Evolutionary conservation across 1,140 invertebrate genomes (phyloP), one percentile per base, ranked within the genome.

Genomic region (Diorhabda carinulata): DNA sequence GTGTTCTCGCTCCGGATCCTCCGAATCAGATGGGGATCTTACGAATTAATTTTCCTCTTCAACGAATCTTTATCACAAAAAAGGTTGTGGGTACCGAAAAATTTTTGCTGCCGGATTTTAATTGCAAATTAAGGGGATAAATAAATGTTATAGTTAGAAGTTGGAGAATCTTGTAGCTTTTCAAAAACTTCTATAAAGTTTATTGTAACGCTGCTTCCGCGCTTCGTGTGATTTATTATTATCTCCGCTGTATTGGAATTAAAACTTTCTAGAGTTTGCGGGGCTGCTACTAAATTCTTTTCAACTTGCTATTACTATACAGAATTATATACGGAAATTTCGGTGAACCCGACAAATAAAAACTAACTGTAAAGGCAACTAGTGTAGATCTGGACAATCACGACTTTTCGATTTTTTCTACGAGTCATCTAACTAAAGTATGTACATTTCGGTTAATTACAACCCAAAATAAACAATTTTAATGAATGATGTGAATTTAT

Each of bases 21-120:
- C 43, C n/a, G 65, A 43, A 10, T 67, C 42, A 57, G 58, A 52
- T 52, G 47, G 47, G 47, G 47, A 52, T 44, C 57, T 67, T 59
- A 59, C 25, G 65, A 67, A 67, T 67, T 67, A 67, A 67, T 67
- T 67, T 67, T 67, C 65, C 57, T 67, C 43, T 57, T 47, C 65
- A 60, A 43, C 65, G 58, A 67, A 52, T 52, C 57, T 67, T 67
- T 67, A 67, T 67, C 43, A 41, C 65, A 41, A 60, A 67, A 67
- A 65, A 67, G 65, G 65, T 67, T 67, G 57, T 59, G 57, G 41
- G 43, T 67, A 44, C 57, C 57, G 57, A 67, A 60, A 67, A 60
- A 67, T 67, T 25, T 67, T 67, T 52, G 47, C 47, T 60, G 25
- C 58, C 65, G 57, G 57, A 67, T 67, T 67, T 67, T 67, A 67